Evolutionary conservation across 2,797 vertebrate genomes (phyloP).

Genomic region (Botia almorhae): DNA sequence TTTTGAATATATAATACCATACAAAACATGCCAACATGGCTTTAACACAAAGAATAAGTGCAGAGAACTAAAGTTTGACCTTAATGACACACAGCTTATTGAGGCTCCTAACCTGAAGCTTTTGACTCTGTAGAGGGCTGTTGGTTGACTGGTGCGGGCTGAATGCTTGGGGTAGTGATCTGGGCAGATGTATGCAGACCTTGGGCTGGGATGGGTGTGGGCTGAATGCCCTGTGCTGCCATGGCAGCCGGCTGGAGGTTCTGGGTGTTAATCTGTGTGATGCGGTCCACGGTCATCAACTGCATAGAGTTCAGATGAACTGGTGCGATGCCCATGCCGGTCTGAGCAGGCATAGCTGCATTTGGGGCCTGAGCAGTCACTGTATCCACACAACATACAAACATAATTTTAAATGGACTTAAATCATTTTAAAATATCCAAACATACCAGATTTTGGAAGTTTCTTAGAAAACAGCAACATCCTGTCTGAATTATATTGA

Average conservation of each 20-base stretch:
- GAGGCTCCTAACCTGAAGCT: constrained; percentile 81
- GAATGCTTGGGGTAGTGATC: constrained; percentile 87
- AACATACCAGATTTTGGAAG: too few species aligned
- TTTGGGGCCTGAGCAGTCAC: constrained; percentile 95
- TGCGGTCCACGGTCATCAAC: constrained; percentile 96
- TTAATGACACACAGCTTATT: background rate
- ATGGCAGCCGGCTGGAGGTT: constrained; percentile 91
- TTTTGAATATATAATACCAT: background rate
- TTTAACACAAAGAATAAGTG: background rate
- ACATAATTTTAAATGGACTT: background rate
- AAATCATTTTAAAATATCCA: too few species aligned
- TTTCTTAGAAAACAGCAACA: too few species aligned
- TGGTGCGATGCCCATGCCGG: constrained; percentile 90
- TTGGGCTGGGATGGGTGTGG: constrained; percentile 86
- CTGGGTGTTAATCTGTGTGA: constrained; percentile 90
- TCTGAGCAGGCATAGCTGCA: constrained; percentile 88
- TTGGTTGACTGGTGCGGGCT: constrained; percentile 82
- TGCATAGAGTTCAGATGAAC: constrained; percentile 98
- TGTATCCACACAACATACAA: constrained; percentile 59
- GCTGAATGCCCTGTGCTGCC: constrained; percentile 88
- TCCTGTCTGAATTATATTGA: too few species aligned
- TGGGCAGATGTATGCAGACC: constrained; percentile 87
- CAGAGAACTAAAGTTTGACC: background rate
- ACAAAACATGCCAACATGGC: background rate
- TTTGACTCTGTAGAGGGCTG: constrained; percentile 85